Evolutionary conservation across 1,140 invertebrate genomes (phyloP).

Genomic region (Ips nitidus): DNA sequence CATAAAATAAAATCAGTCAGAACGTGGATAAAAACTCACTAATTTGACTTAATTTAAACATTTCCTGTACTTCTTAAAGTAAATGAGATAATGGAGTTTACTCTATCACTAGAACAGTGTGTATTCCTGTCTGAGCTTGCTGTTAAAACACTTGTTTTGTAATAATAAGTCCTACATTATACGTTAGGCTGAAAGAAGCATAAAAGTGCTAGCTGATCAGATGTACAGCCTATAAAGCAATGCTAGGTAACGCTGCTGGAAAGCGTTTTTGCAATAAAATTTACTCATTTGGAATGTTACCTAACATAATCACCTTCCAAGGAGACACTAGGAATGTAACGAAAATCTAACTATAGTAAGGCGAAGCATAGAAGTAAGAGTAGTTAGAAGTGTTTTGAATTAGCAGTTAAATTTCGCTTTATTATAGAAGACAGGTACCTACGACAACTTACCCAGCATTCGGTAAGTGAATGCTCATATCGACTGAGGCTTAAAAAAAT

Average conservation of each 20-base stretch:
- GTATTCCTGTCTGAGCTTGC: too few species aligned
- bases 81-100: too few species aligned
- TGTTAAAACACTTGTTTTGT: too few species aligned
- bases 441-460: background rate
- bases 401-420: background rate
- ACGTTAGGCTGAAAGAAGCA: background rate
- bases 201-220: background rate
- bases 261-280: constrained; percentile 11
- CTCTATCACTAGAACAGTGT: too few species aligned
- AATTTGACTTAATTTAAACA: too few species aligned
- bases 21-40: too few species aligned
- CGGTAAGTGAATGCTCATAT: background rate
- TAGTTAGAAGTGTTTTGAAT: background rate
- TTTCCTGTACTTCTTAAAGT: too few species aligned
- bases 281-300: constrained; percentile 12
- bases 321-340: constrained; percentile 7
- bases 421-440: background rate
- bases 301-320: constrained; percentile 4
- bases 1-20: too few species aligned
- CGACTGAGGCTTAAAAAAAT: constrained; percentile 2
- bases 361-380: background rate
- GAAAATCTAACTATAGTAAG: constrained; percentile 4
- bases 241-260: constrained; percentile 34
- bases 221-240: constrained; percentile 1
- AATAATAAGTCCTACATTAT: too few species aligned